Evolutionary conservation across 1,140 invertebrate genomes (phyloP).

Genomic region (Bombus confusus): DNA sequence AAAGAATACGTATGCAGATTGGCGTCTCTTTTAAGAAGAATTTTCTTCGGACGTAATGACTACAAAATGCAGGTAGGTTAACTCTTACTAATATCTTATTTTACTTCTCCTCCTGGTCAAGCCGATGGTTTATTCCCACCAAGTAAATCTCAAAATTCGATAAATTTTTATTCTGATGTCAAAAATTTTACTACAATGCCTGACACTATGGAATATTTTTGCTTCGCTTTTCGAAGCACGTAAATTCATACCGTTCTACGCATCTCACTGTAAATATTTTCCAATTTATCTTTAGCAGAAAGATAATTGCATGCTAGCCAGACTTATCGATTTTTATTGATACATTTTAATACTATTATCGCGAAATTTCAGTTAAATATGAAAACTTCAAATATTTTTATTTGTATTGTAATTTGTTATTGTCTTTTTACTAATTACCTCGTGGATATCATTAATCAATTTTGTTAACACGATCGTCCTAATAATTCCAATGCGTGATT

Average conservation of each 20-base stretch:
- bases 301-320: neutral
- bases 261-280: neutral
- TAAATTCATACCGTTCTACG: neutral
- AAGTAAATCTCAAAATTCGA: neutral
- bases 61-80: constrained; percentile 16
- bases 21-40: neutral
- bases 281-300: neutral
- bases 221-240: neutral
- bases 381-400: no score
- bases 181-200: constrained; percentile 38
- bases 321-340: neutral
- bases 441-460: neutral
- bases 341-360: neutral
- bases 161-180: constrained; percentile 3
- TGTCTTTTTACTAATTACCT: neutral
- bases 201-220: constrained; percentile 15
- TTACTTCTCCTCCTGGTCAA: neutral
- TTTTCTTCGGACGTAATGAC: neutral
- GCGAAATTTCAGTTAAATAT: no score
- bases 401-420: no score
- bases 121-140: neutral
- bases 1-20: neutral
- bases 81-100: neutral
- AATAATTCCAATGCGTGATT: neutral
- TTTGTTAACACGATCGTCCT: neutral